Percentiles rank a stretch among this genome's conserved stretches.
Evolutionary conservation across 2,888 invertebrate species (phyloP).

Genomic region (Hydriomena furcata): DNA sequence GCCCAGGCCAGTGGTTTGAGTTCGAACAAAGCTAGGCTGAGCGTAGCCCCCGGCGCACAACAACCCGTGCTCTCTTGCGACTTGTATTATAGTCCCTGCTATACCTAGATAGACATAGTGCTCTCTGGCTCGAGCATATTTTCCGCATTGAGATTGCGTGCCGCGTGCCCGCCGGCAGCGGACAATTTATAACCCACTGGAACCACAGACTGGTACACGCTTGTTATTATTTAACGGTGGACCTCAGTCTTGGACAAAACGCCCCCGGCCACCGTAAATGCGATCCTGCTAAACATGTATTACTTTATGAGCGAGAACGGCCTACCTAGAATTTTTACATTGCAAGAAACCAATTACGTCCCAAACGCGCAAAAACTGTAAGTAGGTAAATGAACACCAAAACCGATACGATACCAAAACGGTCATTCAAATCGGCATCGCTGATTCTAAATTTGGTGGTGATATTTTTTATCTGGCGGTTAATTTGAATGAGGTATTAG

Average conservation of each 20-base stretch:
- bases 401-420: constrained; percentile 58
- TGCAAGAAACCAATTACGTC: constrained; percentile 30
- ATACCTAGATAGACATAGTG: constrained; percentile 12
- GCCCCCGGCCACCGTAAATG: constrained; percentile 60
- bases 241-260: constrained; percentile 54
- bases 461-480: constrained; percentile 51
- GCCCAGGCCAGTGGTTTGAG: constrained; percentile 22
- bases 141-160: constrained; percentile 82
- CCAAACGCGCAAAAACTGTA: constrained; percentile 31
- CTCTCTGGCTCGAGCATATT: constrained; percentile 48
- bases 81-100: constrained; percentile 6
- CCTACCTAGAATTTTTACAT: constrained; percentile 26
- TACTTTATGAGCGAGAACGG: constrained; percentile 51
- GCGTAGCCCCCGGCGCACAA: constrained; percentile 22
- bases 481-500: constrained; percentile 72
- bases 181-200: constrained; percentile 77
- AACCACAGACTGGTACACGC: constrained; percentile 59
- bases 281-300: constrained; percentile 62
- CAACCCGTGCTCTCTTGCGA: constrained; percentile 31
- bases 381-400: constrained; percentile 51
- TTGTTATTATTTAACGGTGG: constrained; percentile 75
- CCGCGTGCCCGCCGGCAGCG: constrained; percentile 77
- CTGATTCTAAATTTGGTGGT: constrained; percentile 52
- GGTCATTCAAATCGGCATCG: constrained; percentile 58
- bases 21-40: constrained; percentile 33